Evolutionary conservation across 2,797 vertebrate genomes (phyloP).

Genomic region (Champsocephalus gunnari): DNA sequence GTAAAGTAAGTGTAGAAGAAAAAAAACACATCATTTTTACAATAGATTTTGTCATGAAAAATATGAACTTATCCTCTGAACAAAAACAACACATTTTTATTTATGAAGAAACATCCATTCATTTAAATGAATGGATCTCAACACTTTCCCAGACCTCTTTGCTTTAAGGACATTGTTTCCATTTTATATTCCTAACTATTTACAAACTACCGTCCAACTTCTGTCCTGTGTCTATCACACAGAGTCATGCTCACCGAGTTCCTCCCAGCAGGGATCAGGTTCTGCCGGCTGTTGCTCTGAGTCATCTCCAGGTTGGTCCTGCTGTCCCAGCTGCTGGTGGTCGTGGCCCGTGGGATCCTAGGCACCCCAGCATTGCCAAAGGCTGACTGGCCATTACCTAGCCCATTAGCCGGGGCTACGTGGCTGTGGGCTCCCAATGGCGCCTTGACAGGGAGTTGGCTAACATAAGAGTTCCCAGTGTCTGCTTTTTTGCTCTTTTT

Average conservation of each 20-base stretch:
- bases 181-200: not conserved
- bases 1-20: no score
- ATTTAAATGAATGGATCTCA: no score
- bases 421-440: not conserved
- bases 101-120: no score
- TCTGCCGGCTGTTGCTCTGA: slow-evolving; percentile 54
- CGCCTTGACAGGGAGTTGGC: slow-evolving; percentile 14
- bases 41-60: no score
- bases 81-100: no score
- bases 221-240: not conserved
- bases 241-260: slow-evolving; percentile 45
- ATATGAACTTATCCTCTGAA: no score
- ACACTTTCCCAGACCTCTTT: no score
- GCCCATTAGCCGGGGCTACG: not conserved
- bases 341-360: slow-evolving; percentile 67
- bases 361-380: slow-evolving; percentile 31
- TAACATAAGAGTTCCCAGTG: slow-evolving; percentile 8
- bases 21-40: no score
- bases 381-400: not conserved
- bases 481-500: slow-evolving; percentile 30
- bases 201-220: no score
- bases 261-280: slow-evolving; percentile 13
- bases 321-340: slow-evolving; percentile 33
- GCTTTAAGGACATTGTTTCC: not conserved
- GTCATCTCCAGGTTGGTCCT: slow-evolving; percentile 69